Percentiles rank a stretch among this genome's conserved stretches.
phyloP scores from a whole-genome alignment of 2,113 vertebrate species.

The Morone saxatilis region DNA sequence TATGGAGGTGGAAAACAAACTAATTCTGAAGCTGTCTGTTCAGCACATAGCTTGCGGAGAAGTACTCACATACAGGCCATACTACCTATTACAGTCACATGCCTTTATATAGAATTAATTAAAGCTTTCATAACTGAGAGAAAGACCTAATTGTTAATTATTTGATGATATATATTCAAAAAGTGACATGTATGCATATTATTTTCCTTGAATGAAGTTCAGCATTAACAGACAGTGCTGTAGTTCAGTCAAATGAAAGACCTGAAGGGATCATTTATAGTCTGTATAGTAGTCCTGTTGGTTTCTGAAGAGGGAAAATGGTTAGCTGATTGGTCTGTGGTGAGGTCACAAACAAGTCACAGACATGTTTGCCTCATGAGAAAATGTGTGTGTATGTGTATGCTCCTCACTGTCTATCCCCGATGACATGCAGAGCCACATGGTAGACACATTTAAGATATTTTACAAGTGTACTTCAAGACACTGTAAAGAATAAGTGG shows the following conservation, averaged over 20 bases:
- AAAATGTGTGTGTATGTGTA: conserved; percentile 52
- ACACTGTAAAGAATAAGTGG: conserved; percentile 59
- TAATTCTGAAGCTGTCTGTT: conserved; percentile 19
- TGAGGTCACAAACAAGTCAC: conserved; percentile 75
- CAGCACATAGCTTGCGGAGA: neutral
- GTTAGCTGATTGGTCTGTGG: conserved; percentile 62
- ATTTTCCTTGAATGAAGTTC: conserved; percentile 23
- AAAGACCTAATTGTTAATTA: neutral
- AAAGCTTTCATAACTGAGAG: neutral
- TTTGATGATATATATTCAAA: neutral
- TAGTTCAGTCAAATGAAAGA: conserved; percentile 53
- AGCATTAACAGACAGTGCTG: conserved; percentile 22
- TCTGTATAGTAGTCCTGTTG: conserved; percentile 37
- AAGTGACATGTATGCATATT: neutral
- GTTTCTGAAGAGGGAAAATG: conserved; percentile 52
- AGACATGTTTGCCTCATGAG: conserved; percentile 65
- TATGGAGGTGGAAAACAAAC: conserved; percentile 37
- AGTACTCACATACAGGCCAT: neutral
- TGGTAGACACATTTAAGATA: conserved; percentile 69
- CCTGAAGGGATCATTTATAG: conserved; percentile 43
- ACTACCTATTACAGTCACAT: conserved; percentile 1
- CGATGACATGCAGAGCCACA: conserved; percentile 62
- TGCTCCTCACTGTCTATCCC: conserved; percentile 25
- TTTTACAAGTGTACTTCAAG: conserved; percentile 75
- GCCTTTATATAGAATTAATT: neutral